Evolutionary conservation across 2,113 vertebrate genomes (phyloP).

Genomic region (Xenus cinereus): DNA sequence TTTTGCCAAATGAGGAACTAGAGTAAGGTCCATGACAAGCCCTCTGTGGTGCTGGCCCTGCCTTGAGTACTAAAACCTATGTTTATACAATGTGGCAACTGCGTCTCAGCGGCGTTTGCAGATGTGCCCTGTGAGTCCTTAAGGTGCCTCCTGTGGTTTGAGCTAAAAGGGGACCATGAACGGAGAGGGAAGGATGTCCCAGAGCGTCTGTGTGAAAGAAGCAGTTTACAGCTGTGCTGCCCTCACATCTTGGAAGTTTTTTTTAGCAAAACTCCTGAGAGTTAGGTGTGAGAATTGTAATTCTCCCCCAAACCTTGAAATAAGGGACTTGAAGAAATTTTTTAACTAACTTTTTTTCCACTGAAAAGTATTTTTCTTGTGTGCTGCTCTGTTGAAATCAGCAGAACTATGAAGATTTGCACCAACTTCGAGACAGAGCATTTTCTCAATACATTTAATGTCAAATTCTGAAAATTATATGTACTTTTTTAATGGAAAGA

Average conservation of each 20-base stretch:
- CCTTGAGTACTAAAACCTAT: neutral
- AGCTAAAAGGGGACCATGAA: neutral
- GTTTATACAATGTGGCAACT: neutral
- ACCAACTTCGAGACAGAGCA: neutral
- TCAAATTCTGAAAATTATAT: neutral
- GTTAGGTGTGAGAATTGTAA: neutral
- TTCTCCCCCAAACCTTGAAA: neutral
- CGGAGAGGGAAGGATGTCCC: fast-evolving
- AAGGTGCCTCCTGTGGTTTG: neutral
- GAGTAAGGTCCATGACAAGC: neutral
- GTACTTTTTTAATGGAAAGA: neutral
- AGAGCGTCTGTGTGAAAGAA: neutral
- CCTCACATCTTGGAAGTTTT: neutral
- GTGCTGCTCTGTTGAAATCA: neutral
- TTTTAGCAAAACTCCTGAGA: neutral
- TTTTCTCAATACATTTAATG: neutral
- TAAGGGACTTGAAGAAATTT: neutral
- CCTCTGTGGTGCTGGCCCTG: neutral
- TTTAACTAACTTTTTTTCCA: neutral
- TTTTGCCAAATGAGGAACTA: neutral
- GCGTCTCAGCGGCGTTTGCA: fast-evolving
- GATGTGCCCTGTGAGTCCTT: neutral
- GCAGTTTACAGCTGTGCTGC: neutral
- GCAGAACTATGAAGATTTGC: neutral
- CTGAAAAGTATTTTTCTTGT: neutral